Base-by-base conservation (phyloP, 2,797 vertebrate species). In the Knipowitschia caucasica region DNA sequence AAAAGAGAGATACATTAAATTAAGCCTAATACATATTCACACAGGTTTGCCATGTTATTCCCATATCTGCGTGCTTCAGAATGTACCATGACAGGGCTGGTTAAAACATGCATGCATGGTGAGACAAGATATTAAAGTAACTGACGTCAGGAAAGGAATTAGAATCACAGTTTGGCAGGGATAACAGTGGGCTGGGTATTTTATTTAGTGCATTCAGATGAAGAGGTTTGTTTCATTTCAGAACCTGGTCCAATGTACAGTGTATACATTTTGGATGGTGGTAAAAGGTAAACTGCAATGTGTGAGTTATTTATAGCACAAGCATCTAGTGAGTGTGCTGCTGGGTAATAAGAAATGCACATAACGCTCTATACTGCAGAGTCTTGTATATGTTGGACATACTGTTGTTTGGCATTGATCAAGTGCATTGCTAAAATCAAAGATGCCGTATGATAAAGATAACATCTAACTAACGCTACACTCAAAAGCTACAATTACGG, bases 1-100 rank as follows among this genome's bases (percentile, higher is more conserved):
- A 72, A 65, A 65, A 77, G 34, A 79, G 12, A 77, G 9, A 75
- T 20, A 52, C 45, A 29, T 75, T 73, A 69, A 80, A 59, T 70
- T 21, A 15, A 59, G 24, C 44, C 53, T 46, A 56, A 47, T 23
- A 46, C 50, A 53, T 31, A 59, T 64, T 39, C 38, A 40, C 50
- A 64, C n/a, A 51, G 35, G 49, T 51, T 27, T 33, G 9, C 34
- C 24, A 38, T 52, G 39, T 26, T 26, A 39, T 38, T 20, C 25
- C 34, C 33, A 35, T 36, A 17, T 25, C 21, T 10, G 33, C 9
- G 26, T 5, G 26, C 26, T 47, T 33, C 20, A 23, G 17, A 7
- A 49, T 47, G 12, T 33, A 23, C 7, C 30, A 31, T 49, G 29
- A 33, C 46, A 49, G 9, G 12, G 8, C 8, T 18, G 27, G 24